Percentiles rank a stretch among this genome's conserved stretches.
These are phyloP conservation scores for Saccostrea cuccullata DNA, from an alignment of 1,140 invertebrate genomes.

Conservation along the genomic window DNA sequence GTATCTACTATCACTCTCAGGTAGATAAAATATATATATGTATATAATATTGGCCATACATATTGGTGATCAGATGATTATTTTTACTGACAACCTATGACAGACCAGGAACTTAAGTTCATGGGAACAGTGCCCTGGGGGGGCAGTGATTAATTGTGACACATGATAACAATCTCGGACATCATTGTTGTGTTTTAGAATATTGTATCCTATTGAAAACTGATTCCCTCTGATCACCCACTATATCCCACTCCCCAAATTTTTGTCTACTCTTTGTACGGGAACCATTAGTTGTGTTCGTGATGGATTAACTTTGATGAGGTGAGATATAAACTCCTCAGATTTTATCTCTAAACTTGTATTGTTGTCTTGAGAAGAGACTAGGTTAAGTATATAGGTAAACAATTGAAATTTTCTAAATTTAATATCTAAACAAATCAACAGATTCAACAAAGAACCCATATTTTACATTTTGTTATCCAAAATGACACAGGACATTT, in stretches of 20 bases:
- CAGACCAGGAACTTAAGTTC: conserved; percentile 5
- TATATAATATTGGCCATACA: not conserved
- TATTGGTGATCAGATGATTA: not conserved
- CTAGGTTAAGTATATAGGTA: conserved; percentile 14
- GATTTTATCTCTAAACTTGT: not conserved
- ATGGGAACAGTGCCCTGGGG: conserved; percentile 16
- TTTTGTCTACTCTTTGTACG: not conserved
- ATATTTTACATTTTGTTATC: not conserved
- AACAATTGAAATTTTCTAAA: conserved; percentile 5
- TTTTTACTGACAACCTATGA: conserved; percentile 16
- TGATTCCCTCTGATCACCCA: not conserved
- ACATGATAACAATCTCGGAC: conserved; percentile 24
- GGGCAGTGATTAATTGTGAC: conserved; percentile 24
- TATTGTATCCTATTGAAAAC: not conserved
- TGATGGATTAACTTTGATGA: conserved; percentile 24
- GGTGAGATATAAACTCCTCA: not conserved
- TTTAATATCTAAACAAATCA: not conserved
- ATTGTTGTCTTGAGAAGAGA: conserved; percentile 23
- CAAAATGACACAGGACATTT: not conserved
- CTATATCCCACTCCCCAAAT: not conserved
- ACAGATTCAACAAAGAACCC: not conserved
- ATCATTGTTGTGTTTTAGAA: conserved; percentile 25
- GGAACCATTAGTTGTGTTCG: not conserved
- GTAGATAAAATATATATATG: conserved; percentile 18
- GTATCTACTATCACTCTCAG: not conserved